Evolutionary conservation across 2,888 invertebrate genomes (phyloP).

Genomic region (Malacosoma neustria): DNA sequence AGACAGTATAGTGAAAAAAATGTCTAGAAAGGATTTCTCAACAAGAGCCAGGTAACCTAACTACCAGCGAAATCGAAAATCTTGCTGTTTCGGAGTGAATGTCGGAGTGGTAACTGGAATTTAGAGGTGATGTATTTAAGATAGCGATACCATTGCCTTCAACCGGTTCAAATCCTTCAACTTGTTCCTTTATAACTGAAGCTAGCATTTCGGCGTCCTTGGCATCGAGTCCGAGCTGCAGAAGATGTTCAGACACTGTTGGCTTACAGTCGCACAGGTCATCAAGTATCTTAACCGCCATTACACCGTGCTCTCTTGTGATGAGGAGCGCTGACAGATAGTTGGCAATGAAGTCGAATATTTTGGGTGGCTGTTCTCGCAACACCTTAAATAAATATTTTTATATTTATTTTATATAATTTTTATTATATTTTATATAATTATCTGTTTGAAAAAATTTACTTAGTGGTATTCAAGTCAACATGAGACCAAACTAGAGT

Average conservation of each 20-base stretch:
- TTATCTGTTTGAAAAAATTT: too few relatives aligned
- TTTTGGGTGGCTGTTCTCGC: slow-evolving; percentile 77
- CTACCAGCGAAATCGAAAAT: too few relatives aligned
- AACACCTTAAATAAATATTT: slow-evolving; percentile 68
- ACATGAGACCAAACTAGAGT: too few relatives aligned
- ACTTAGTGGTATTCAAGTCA: too few relatives aligned
- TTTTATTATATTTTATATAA: too few relatives aligned
- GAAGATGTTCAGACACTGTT: slow-evolving; percentile 46
- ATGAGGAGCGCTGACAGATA: slow-evolving; percentile 81
- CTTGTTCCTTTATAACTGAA: slow-evolving; percentile 43
- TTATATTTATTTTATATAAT: background rate
- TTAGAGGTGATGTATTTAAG: too few relatives aligned
- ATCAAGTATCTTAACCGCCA: slow-evolving; percentile 52
- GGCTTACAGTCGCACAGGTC: slow-evolving; percentile 61
- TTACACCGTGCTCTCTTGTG: slow-evolving; percentile 76
- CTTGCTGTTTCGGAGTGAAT: too few relatives aligned
- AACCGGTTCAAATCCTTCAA: slow-evolving; percentile 33
- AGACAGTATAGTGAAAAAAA: too few relatives aligned
- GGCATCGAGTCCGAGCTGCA: slow-evolving; percentile 32
- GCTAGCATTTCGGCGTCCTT: slow-evolving; percentile 28
- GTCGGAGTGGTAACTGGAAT: too few relatives aligned
- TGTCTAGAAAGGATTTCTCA: too few relatives aligned
- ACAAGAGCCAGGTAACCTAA: too few relatives aligned
- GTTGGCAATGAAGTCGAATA: slow-evolving; percentile 81
- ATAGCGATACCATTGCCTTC: slow-evolving; percentile 54